Evolutionary conservation across 1,140 invertebrate genomes (phyloP).

Genomic region (Ceratitis capitata): DNA sequence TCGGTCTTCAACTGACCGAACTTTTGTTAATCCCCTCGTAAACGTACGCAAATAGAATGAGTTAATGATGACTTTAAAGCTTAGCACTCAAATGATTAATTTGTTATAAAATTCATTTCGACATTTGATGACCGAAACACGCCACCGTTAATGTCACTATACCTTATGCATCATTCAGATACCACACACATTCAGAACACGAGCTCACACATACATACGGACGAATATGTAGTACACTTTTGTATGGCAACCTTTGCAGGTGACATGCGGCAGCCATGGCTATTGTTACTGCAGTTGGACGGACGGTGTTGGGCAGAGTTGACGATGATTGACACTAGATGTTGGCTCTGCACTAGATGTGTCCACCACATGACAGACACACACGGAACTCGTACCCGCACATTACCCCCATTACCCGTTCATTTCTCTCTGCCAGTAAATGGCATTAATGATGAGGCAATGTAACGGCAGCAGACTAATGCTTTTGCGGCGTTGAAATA

Average conservation of each 20-base stretch:
- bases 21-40: too few relatives aligned
- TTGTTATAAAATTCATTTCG: slow-evolving; percentile 31
- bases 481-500: background rate
- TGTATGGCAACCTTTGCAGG: background rate
- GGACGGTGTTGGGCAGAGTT: background rate
- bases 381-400: background rate
- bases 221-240: background rate
- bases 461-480: slow-evolving; percentile 22
- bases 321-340: slow-evolving; percentile 36
- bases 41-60: too few relatives aligned
- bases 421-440: slow-evolving; percentile 9
- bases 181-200: background rate
- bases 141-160: slow-evolving; percentile 14
- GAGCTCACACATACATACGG: background rate
- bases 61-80: background rate
- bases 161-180: slow-evolving; percentile 1
- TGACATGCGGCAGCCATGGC: background rate
- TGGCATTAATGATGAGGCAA: slow-evolving; percentile 34
- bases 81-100: slow-evolving; percentile 22
- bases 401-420: background rate
- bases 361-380: slow-evolving; percentile 29
- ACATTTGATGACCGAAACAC: slow-evolving; percentile 11
- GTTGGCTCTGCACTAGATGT: background rate
- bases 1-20: too few relatives aligned
- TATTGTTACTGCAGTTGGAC: slow-evolving; percentile 3